These are phyloP conservation scores for Hypolimnas misippus DNA, from an alignment of 2,888 invertebrate genomes.

Conservation along the genomic window DNA sequence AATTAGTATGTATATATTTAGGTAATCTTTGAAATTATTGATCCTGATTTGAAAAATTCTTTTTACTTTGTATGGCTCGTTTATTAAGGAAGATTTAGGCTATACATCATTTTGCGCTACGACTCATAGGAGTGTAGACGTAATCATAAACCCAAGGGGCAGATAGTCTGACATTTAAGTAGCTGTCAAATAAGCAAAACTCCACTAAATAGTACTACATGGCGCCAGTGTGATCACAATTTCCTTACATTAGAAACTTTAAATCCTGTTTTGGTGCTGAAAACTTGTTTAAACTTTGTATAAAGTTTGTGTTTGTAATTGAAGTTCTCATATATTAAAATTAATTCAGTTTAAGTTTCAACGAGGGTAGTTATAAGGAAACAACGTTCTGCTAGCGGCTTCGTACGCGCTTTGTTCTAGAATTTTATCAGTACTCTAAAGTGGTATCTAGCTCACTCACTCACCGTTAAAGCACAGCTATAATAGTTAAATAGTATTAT, in stretches of 20 bases:
- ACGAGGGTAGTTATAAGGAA: background rate
- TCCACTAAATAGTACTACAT: background rate
- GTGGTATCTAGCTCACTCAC: too few relatives aligned
- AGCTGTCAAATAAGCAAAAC: background rate
- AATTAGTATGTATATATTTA: too few relatives aligned
- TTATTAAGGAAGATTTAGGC: too few relatives aligned
- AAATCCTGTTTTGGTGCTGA: background rate
- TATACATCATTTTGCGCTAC: too few relatives aligned
- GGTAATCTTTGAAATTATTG: too few relatives aligned
- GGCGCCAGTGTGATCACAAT: background rate
- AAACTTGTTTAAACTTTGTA: slow-evolving; percentile 4
- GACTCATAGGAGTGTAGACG: too few relatives aligned
- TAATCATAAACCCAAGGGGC: too few relatives aligned
- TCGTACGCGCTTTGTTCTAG: background rate
- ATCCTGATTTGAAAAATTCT: too few relatives aligned
- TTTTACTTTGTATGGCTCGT: too few relatives aligned
- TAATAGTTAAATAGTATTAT: too few relatives aligned
- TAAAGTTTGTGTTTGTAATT: background rate
- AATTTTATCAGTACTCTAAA: background rate
- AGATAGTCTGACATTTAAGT: too few relatives aligned
- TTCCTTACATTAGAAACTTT: background rate
- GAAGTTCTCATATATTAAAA: slow-evolving; percentile 3
- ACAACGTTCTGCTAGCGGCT: background rate
- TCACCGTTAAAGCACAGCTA: too few relatives aligned
- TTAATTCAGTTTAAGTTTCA: slow-evolving; percentile 8